Percentiles rank a stretch among this genome's conserved stretches.
Conservation (phyloP, 2,797 vertebrate species). For the Knipowitschia caucasica region DNA sequence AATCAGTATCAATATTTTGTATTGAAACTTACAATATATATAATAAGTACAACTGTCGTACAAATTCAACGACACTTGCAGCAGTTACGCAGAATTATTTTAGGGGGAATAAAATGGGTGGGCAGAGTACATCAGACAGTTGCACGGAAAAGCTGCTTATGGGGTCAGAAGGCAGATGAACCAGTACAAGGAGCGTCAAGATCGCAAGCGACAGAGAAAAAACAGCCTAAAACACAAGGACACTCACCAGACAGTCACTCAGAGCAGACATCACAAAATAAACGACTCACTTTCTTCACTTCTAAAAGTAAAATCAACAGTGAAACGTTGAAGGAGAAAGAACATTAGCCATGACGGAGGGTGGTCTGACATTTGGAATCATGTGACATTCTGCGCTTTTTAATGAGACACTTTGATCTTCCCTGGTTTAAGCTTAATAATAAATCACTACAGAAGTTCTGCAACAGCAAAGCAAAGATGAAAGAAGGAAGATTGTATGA, state of each 20-base stretch:
- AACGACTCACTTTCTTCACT: background rate
- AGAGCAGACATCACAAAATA: background rate
- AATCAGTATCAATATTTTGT: no score
- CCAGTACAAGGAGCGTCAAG: constrained; percentile 8
- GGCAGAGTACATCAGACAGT: constrained; percentile 13
- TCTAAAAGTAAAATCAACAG: background rate
- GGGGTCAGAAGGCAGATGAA: constrained; percentile 19
- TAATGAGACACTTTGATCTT: constrained; percentile 46
- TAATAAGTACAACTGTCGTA: no score
- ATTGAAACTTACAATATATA: no score
- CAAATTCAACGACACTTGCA: no score
- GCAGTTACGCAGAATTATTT: no score
- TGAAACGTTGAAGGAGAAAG: background rate
- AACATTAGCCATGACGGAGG: background rate
- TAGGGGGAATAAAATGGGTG: background rate
- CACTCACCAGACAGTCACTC: background rate
- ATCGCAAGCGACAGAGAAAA: background rate
- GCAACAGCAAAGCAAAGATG: constrained; percentile 25
- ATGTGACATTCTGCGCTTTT: constrained; percentile 18
- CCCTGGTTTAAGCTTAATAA: constrained; percentile 30
- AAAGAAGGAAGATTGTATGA: constrained; percentile 15
- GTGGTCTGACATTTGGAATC: constrained; percentile 22
- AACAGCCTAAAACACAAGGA: background rate
- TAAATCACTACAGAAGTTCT: constrained; percentile 16
- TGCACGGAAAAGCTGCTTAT: constrained; percentile 16